Evolutionary conservation across 2,797 vertebrate species (phyloP).

Genomic region (Diglossa cyanea): DNA sequence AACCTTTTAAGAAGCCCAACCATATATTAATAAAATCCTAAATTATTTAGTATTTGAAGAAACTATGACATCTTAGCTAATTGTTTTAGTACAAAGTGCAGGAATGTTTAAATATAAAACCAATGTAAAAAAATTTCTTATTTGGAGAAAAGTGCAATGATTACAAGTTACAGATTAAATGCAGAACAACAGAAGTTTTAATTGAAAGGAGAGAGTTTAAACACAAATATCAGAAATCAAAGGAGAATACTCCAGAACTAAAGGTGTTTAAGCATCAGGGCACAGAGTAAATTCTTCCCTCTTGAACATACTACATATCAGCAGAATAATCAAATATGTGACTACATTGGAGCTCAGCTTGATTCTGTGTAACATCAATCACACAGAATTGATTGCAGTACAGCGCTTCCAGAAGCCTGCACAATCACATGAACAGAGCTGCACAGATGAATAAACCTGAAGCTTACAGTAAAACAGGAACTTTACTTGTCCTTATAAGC

Average conservation of each 20-base stretch:
- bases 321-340: not conserved
- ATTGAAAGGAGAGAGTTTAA: not conserved
- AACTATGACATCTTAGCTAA: not conserved
- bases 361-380: constrained; percentile 10
- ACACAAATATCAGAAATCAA: not conserved
- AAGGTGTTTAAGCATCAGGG: not conserved
- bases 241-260: not conserved
- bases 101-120: not conserved
- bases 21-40: not conserved
- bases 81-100: not conserved
- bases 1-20: fast-evolving
- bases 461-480: constrained; percentile 28
- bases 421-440: constrained; percentile 18
- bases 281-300: not conserved
- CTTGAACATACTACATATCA: not conserved
- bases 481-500: constrained; percentile 71
- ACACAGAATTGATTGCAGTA: constrained; percentile 13
- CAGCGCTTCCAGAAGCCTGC: constrained; percentile 32
- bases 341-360: not conserved
- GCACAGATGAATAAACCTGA: constrained; percentile 17
- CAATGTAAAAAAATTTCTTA: not conserved
- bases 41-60: not conserved
- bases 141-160: not conserved
- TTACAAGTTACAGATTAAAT: not conserved
- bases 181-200: not conserved